Base-by-base conservation (phyloP, 2,797 vertebrate genomes). In the Rhynchonycteris naso region DNA sequence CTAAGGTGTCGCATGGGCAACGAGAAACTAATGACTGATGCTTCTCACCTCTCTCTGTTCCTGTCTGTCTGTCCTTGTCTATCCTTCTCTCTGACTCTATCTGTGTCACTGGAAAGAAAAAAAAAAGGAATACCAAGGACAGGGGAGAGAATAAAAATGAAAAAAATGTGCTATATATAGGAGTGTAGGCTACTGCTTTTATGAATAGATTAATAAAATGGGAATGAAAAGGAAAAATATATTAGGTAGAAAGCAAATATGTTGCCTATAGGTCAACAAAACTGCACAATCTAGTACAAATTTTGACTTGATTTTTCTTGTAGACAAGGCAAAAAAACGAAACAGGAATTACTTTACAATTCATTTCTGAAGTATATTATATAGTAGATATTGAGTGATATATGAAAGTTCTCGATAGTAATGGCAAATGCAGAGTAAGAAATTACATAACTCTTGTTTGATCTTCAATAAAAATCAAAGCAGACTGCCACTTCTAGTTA, bases 311-410 rank as follows among this genome's bases (percentile, higher is more conserved):
- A 69, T 80, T 86, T 90, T 93, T 71, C 50, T 85, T 75, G 22
- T 15, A 91, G 33, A 82, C 9, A 59, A 87, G 35, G 78, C n/a
- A 88, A 88, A 94, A 95, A 90, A 63, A 11, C 15, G 28, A 86
- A 91, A 93, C 3, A 91, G 47, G 47, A 89, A 59, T 86, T 81
- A 86, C 63, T 69, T 86, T 13, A 52, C 63, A 95, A 78, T 33
- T 95, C 33, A 87, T 61, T 90, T 87, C 33, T 89, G 47, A 83
- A 96, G 59, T 81, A 15, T 52, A 61, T 66, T 90, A n/a, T 33
- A 80, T 7, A 69, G 11, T 24, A 47, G 54, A 85, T 71, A 86
- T 0, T 52, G 24, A 91, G 35, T 61, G 28, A 86, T 59, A 71
- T 28, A 80, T 56, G 58, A 83, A 89, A 61, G 43, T 82, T n/a